phyloP scores from a whole-genome alignment of 1,140 invertebrate genomes.

The Pinna nobilis region DNA sequence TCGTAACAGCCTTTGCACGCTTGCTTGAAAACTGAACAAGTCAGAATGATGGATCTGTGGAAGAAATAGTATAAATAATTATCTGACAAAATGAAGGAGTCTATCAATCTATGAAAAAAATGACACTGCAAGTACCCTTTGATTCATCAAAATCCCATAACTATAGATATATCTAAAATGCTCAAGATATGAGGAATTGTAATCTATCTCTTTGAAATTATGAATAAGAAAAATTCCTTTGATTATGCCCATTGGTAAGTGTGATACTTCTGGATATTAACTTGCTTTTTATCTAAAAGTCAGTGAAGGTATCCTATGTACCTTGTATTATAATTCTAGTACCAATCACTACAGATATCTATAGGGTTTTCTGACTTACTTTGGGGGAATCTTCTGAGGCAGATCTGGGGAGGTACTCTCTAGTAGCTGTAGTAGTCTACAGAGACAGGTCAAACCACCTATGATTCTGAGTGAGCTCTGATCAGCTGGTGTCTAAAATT shows the following conservation, averaged over 20 bases:
- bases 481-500: slow-evolving; percentile 74
- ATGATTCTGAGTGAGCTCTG: slow-evolving; percentile 77
- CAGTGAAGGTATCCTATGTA: too few relatives aligned
- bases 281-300: too few relatives aligned
- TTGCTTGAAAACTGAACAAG: slow-evolving; percentile 79
- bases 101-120: not conserved
- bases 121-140: too few relatives aligned
- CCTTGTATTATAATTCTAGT: too few relatives aligned
- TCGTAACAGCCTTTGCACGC: slow-evolving; percentile 76
- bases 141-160: too few relatives aligned
- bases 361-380: slow-evolving; percentile 71
- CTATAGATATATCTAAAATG: too few relatives aligned
- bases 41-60: slow-evolving; percentile 80
- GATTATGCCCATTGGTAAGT: too few relatives aligned
- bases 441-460: slow-evolving; percentile 78
- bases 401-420: slow-evolving; percentile 55
- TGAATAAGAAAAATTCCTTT: too few relatives aligned
- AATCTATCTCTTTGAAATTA: too few relatives aligned
- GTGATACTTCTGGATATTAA: too few relatives aligned
- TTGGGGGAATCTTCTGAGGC: slow-evolving; percentile 66
- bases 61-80: slow-evolving; percentile 28
- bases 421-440: slow-evolving; percentile 61
- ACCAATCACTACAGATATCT: too few relatives aligned
- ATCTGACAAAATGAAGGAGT: not conserved
- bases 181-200: too few relatives aligned